Base-by-base conservation (phyloP, 2,113 vertebrate genomes). In the Pleuronectes platessa region DNA sequence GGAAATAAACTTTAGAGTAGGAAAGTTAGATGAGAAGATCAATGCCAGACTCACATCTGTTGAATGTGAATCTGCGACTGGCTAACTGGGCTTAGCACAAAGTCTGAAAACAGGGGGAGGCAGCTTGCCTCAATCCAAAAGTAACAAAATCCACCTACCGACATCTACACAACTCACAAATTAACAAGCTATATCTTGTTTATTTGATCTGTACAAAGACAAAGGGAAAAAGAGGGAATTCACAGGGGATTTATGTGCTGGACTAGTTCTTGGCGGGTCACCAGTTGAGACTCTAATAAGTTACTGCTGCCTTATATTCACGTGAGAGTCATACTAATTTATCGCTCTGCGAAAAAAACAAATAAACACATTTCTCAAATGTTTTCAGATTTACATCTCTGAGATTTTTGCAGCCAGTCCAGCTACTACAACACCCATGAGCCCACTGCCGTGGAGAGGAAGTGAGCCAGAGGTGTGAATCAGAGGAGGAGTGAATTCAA, bases 381-480 rank as follows among this genome's bases (percentile, higher is more conserved):
- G 40, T 15, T 64, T 64, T 64, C 5, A 63, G 35, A 62, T 62
- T 9, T 63, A 45, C 14, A 63, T 40, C 24, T 53, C 26, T n/a
- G 31, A 31, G 31, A 31, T 31, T 31, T 31, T 31, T 27, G 63
- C 45, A 9, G 63, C 63, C 63, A 12, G 23, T 2, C 23, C 5
- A 54, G 49, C 56, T 59, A 59, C 26, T 59, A 27, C 56, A 59
- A 31, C 18, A 59, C 54, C 54, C 54, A 23, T 2, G 21, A 23
- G n/a, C 6, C 54, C 54, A 5, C 18, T 11, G 54, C 54, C 14
- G 11, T 23, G 21, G 12, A 24, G 54, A 54, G n/a, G 54, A 24
- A 56, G 54, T 11, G 56, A 58, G 56, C 54, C 54, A 14, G 54
- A 54, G 51, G 51, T 54, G 51, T 56, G 54, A 56, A 56, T 56